Percentiles rank a stretch among this genome's conserved stretches.
These are phyloP conservation scores for Pelecanoides urinatrix DNA, from an alignment of 2,113 vertebrate species.

Conservation along the genomic window DNA sequence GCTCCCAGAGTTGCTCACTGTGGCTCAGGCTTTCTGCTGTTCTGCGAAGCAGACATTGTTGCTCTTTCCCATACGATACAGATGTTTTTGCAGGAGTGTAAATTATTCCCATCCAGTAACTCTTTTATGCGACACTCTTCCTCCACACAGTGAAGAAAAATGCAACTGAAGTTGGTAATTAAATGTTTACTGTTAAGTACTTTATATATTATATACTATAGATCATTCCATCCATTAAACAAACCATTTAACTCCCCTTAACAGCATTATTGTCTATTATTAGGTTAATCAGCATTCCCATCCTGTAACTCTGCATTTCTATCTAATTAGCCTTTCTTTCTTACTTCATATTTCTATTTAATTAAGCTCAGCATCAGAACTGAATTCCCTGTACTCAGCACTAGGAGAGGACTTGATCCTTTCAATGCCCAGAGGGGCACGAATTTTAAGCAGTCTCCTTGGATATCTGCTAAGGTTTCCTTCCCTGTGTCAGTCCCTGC, in stretches of 20 bases:
- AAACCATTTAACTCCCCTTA: constrained; percentile 58
- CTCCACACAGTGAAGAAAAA: constrained; percentile 32
- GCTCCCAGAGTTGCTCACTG: neutral
- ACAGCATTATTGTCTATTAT: constrained; percentile 62
- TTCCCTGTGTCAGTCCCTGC: neutral
- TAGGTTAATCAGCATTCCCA: constrained; percentile 66
- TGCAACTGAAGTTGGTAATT: constrained; percentile 53
- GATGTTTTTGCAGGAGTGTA: constrained; percentile 14
- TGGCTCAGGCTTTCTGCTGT: neutral
- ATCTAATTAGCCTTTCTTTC: constrained; percentile 56
- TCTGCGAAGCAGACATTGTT: neutral
- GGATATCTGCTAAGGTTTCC: neutral
- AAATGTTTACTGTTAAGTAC: constrained; percentile 70
- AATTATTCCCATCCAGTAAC: constrained; percentile 43
- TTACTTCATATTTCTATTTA: constrained; percentile 67
- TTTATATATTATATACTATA: constrained; percentile 47
- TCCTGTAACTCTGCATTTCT: constrained; percentile 50
- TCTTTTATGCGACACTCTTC: constrained; percentile 34
- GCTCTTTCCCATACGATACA: neutral
- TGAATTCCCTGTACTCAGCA: constrained; percentile 37
- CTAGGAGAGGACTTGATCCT: neutral
- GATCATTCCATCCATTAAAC: constrained; percentile 60
- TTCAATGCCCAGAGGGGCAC: neutral
- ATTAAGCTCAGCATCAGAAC: constrained; percentile 44
- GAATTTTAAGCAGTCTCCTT: neutral